Evolutionary conservation across 2,797 vertebrate species (phyloP).

Genomic region (Amblyopsis hoosieri): DNA sequence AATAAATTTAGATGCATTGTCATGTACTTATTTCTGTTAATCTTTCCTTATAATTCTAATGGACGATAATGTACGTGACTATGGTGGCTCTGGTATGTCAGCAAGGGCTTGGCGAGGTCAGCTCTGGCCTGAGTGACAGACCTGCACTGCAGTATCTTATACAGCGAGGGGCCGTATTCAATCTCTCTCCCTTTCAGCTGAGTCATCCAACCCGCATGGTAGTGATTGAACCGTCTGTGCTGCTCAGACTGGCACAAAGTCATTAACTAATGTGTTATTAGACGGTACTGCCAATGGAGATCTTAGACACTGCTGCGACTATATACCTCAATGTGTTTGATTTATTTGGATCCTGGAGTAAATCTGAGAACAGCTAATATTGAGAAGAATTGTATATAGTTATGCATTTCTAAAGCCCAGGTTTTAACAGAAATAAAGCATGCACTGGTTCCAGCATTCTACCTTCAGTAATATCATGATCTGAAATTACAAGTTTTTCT

Average conservation of each 20-base stretch:
- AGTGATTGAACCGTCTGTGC: constrained; percentile 15
- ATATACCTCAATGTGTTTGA: constrained; percentile 50
- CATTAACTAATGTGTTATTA: constrained; percentile 59
- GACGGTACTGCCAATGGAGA: constrained; percentile 44
- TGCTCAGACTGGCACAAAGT: constrained; percentile 42
- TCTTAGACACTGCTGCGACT: constrained; percentile 36
- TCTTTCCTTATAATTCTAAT: too few species aligned
- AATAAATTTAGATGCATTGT: too few species aligned
- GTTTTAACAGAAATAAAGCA: constrained; percentile 46
- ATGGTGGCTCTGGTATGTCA: constrained; percentile 38
- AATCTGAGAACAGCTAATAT: constrained; percentile 49
- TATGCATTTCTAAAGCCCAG: constrained; percentile 47
- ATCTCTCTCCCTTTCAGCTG: constrained; percentile 48
- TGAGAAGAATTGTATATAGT: constrained; percentile 11
- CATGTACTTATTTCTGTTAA: too few species aligned
- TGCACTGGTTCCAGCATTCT: constrained; percentile 20
- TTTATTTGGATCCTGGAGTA: constrained; percentile 53
- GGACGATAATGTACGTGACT: constrained; percentile 3
- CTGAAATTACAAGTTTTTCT: constrained; percentile 30
- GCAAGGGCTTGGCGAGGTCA: constrained; percentile 37
- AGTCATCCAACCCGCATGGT: constrained; percentile 46
- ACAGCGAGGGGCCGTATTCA: constrained; percentile 29
- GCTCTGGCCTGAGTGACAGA: constrained; percentile 28
- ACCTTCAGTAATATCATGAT: constrained; percentile 25
- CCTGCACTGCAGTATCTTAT: constrained; percentile 3